phyloP scores from a whole-genome alignment of 2,888 invertebrate species.

The Tanypteryx hageni region DNA sequence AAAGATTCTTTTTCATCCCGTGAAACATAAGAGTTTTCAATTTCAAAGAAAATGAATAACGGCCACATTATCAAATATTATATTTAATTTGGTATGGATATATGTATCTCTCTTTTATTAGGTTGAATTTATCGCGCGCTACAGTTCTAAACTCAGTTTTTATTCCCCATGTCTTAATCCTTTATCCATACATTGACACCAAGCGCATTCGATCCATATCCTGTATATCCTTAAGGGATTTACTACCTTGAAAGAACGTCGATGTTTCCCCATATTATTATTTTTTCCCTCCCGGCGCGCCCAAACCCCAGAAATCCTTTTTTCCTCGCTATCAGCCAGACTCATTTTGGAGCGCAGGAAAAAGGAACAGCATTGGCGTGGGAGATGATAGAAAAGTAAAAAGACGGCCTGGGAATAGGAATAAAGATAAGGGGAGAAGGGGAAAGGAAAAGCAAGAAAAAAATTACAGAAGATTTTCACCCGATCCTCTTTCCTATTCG shows the following conservation, averaged over 20 bases:
- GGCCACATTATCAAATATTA: no score
- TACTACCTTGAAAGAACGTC: background rate
- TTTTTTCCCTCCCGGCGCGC: background rate
- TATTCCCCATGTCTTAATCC: background rate
- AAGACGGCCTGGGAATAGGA: background rate
- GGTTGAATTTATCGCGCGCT: background rate
- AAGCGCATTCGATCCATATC: background rate
- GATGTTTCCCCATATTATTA: background rate
- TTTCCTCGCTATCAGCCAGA: background rate
- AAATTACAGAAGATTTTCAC: background rate
- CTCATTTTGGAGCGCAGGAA: background rate
- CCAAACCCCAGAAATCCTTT: background rate
- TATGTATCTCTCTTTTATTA: no score
- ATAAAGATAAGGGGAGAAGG: background rate
- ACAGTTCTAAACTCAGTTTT: background rate
- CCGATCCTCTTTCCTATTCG: background rate
- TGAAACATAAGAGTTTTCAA: background rate
- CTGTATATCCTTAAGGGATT: background rate
- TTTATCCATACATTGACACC: background rate
- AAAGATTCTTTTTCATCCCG: background rate
- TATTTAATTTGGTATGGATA: no score
- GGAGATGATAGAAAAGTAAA: background rate
- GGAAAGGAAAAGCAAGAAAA: background rate
- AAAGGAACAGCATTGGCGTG: background rate
- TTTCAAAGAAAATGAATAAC: background rate